Evolutionary conservation across 2,797 vertebrate species (phyloP).

Genomic region (Coilia nasus): DNA sequence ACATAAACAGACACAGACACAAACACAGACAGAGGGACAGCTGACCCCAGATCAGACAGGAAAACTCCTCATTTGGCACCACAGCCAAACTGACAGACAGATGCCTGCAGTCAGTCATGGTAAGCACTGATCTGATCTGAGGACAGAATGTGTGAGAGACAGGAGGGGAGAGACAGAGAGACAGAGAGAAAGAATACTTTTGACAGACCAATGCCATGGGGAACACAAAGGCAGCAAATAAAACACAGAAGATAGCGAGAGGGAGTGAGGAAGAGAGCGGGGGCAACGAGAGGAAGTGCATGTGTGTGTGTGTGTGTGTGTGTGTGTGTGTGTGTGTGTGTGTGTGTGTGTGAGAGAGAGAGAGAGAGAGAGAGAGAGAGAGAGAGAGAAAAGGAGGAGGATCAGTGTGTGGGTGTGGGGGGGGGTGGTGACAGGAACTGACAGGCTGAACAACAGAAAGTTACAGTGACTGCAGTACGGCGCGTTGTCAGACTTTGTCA

Average conservation of each 20-base stretch:
- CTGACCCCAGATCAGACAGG: slow-evolving; percentile 30
- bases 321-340: neutral
- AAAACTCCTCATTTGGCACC: neutral
- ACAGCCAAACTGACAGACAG: slow-evolving; percentile 40
- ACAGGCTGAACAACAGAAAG: too few relatives aligned
- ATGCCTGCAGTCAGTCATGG: slow-evolving; percentile 43
- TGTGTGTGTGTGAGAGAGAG: too few relatives aligned
- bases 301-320: neutral
- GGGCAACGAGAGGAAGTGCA: too few relatives aligned
- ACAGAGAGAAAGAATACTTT: neutral
- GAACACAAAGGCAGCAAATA: neutral
- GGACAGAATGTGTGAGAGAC: neutral
- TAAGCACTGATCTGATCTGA: slow-evolving; percentile 28
- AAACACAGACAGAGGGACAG: slow-evolving; percentile 13
- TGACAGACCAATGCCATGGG: neutral
- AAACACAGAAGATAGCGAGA: neutral
- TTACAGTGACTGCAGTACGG: too few relatives aligned
- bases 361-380: too few relatives aligned
- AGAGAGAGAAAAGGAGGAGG: too few relatives aligned
- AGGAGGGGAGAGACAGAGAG: slow-evolving; percentile 11
- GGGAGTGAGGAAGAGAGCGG: neutral
- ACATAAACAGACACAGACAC: neutral
- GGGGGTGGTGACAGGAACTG: too few relatives aligned
- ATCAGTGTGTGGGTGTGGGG: too few relatives aligned
- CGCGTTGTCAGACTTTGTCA: too few relatives aligned